These are phyloP conservation scores for Calcarius lapponicus DNA, from an alignment of 2,797 vertebrate species.

Conservation along the genomic window DNA sequence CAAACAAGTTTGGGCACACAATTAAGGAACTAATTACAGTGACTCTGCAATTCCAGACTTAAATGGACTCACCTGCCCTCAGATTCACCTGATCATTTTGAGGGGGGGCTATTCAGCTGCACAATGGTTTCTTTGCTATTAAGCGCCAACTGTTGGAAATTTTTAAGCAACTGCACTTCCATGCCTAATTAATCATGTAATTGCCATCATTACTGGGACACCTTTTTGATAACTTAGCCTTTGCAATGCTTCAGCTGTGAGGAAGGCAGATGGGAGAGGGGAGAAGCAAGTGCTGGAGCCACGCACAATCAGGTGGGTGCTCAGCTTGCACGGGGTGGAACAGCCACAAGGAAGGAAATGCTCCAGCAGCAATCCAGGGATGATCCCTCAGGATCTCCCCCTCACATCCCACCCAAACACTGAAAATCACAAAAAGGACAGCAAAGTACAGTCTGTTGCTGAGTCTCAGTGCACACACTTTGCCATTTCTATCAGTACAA, in stretches of 20 bases:
- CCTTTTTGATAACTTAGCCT: slow-evolving; percentile 52
- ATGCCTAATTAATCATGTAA: slow-evolving; percentile 69
- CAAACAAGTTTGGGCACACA: slow-evolving; percentile 46
- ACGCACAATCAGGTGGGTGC: neutral
- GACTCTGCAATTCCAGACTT: slow-evolving; percentile 43
- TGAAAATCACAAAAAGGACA: neutral
- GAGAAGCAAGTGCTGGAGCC: neutral
- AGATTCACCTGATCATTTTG: neutral
- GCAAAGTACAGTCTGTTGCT: neutral
- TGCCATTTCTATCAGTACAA: fast-evolving
- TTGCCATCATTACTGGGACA: slow-evolving; percentile 58
- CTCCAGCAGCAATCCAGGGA: neutral
- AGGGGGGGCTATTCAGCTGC: neutral
- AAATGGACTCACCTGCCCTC: slow-evolving; percentile 3
- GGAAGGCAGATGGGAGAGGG: neutral
- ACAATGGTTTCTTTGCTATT: slow-evolving; percentile 3
- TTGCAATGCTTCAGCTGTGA: neutral
- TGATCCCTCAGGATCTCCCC: neutral
- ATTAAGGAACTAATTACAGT: slow-evolving; percentile 66
- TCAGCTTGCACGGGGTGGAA: neutral
- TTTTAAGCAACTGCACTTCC: slow-evolving; percentile 52
- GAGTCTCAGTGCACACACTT: fast-evolving
- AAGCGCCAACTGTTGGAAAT: slow-evolving; percentile 58
- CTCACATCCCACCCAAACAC: neutral
- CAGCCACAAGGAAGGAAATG: neutral